Evolutionary conservation across 2,888 invertebrate genomes (phyloP), one percentile per base, ranked within the genome.

Genomic region (Drosophila buzzatii): DNA sequence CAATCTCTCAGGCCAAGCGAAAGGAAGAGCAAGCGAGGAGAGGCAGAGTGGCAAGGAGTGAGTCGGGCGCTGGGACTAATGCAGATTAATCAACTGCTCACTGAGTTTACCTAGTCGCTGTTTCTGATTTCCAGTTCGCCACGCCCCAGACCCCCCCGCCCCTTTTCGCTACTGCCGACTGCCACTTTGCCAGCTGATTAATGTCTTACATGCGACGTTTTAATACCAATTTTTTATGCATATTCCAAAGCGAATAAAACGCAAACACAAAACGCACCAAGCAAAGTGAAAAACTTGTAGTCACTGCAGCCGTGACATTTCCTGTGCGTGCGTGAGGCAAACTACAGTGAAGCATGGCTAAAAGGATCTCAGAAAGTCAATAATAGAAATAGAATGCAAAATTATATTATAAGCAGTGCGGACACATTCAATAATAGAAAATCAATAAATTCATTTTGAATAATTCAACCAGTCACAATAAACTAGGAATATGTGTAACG

Each of bases 191-290:
- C 82, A 80, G 78, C 89, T 87, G 87, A 87, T 87, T 87, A 87
- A 87, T 87, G 87, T 89, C 85, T 83, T 89, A 89, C 87, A 87
- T 75, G 88, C 87, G 89, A 87, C 89, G 88, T 83, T 87, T 87
- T 89, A 87, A 87, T 89, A 85, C 87, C 89, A 85, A 87, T 87
- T 89, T 89, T 82, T 89, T 89, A 87, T 87, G 87, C 85, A 89
- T 89, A 83, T 87, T 78, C 81, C 73, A 70, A 72, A 75, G 71
- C 67, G 72, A 62, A 66, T 70, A 73, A 74, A 74, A 79, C 76
- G 71, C 77, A 31, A 65, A 57, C 42, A 27, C 45, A 52, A 76
- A 76, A 63, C 37, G 58, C 27, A 37, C 58, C 57, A n/a, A 23
- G 64, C 70, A 66, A 82, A 76, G 70, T 81, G 71, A 81, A 81